Base-by-base conservation (phyloP, 1,140 invertebrate species). In the Hycleus cichorii region DNA sequence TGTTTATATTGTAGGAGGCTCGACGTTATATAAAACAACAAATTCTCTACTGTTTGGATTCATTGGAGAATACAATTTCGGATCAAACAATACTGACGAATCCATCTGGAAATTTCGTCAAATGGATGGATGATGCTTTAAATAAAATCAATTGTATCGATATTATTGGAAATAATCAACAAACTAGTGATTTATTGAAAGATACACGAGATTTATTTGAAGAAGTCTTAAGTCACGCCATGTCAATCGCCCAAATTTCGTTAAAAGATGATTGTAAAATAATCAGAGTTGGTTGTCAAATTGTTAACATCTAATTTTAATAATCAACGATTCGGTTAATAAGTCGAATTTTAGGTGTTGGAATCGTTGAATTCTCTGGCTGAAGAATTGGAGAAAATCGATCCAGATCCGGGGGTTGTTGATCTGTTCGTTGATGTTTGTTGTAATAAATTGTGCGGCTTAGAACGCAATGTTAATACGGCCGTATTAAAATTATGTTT, bases 201-300 rank as follows among this genome's bases (percentile, higher is more conserved):
- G 52, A 60, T 26, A 49, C 64, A 9, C 54, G 60, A 49, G 40
- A 39, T 26, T n/a, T 63, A 8, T 60, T 67, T 44, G 69, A 72
- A 56, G 65, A 71, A 56, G 60, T 71, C 25, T 56, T 72, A 8
- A 64, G 64, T 57, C 63, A 71, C 59, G 66, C 69, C 4, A 69
- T 72, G 68, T 70, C 69, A 24, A 67, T 72, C 32, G 68, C 69
- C 8, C 69, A 72, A 62, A 62, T 72, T 12, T 55, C 64, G 1
- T 62, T 64, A 27, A 45, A 44, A 11, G 66, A 69, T 24, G 70
- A 72, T 63, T 62, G 47, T 39, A 64, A 64, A 61, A 60, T 52
- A 11, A 72, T 72, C 40, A 67, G 62, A 57, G 70, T 62, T 5
- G 62, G 63, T 32, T 63, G 66, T 47, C 58, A 64, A 51, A 47